Evolutionary conservation across 1,140 invertebrate species (phyloP), one percentile per base, ranked within the genome.

Genomic region (Cydia amplana): DNA sequence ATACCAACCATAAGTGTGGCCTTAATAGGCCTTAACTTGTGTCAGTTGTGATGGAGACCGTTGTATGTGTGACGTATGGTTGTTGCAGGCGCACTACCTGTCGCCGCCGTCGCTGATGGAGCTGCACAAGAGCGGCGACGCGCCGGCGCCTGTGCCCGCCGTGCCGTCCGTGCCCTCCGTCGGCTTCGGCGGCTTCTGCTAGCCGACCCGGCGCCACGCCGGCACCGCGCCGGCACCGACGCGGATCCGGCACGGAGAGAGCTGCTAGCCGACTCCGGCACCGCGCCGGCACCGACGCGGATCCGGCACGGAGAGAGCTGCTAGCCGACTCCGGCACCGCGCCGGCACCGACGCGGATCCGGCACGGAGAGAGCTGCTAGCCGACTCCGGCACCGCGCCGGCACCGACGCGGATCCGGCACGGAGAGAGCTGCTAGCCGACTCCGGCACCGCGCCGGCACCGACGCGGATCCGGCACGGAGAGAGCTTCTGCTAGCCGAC

Each of bases 111-210:
- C 85, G 79, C 86, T 91, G 51, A 79, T 91, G 74, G 90, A 90
- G 77, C 87, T 91, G 80, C 91, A 93, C 85, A 93, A 93, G 84
- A 89, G 87, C 86, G 91, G 88, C 79, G 91, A 91, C 1, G 32
- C 65, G 65, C 1, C 28, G 87, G 89, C 77, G 78, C 84, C 64
- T 49, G 87, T 87, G 82, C 82, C 89, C 75, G 78, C 87, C 74
- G 87, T 88, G 78, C 90, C 88, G 63, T 89, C 88, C 79, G 90
- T 91, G 83, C 91, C 91, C 64, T 91, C 91, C 74, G 93, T 93
- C 75, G 91, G 91, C 85, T 93, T 93, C 86, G 89, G 90, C 77
- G 91, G 93, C 77, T 93, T 93, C 87, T 93, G 93, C 86, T 93
- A 93, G 91, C 84, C 78, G 60, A 0, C 5, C 28, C 43, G 25